Base-by-base conservation (phyloP, 2,797 vertebrate species). In the Gorsachius magnificus region DNA sequence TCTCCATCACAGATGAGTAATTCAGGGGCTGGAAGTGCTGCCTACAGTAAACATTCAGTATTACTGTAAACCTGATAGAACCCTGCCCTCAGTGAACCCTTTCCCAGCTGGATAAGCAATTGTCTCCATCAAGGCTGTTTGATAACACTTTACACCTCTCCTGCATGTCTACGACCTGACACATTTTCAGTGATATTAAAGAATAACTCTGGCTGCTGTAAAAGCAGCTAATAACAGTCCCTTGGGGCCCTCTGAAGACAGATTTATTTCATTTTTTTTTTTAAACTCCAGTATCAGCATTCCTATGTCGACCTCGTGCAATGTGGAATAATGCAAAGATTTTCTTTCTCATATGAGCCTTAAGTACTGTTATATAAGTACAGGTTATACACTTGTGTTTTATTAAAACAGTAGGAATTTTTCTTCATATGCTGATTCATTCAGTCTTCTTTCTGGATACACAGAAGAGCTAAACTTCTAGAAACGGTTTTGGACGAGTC, bases 291-390 rank as follows among this genome's bases (percentile, higher is more conserved):
- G 16, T 57, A 57, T 63, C 46, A 84, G 15, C 24, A 18, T 83
- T 83, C 61, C 41, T 64, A 33, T 22, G 29, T 24, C 1, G 1
- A 38, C 54, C 26, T 79, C 0, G 0, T 38, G 10, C 14, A 50
- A 10, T 35, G 20, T 2, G 1, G 74, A 50, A 71, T 46, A 57
- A 43, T 4, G 13, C 35, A 94, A 76, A 76, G 3, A 48, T 84
- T 89, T 93, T 82, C 43, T 65, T 90, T 76, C 1, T 79, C 21
- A 11, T 21, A 13, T 0, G 1, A 64, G 33, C 38, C 45, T 45
- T 46, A 63, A 36, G 6, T 28, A 21, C 36, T 17, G 4, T 46
- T n/a, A n/a, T n/a, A n/a, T n/a, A n/a, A n/a, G 36, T 36, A 43
- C 31, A 74, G 60, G 41, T 61, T 89, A 79, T 48, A 38, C 26